Evolutionary conservation across 2,113 vertebrate genomes (phyloP), one percentile per base, ranked within the genome.

Genomic region (Spizaetus ornatus): DNA sequence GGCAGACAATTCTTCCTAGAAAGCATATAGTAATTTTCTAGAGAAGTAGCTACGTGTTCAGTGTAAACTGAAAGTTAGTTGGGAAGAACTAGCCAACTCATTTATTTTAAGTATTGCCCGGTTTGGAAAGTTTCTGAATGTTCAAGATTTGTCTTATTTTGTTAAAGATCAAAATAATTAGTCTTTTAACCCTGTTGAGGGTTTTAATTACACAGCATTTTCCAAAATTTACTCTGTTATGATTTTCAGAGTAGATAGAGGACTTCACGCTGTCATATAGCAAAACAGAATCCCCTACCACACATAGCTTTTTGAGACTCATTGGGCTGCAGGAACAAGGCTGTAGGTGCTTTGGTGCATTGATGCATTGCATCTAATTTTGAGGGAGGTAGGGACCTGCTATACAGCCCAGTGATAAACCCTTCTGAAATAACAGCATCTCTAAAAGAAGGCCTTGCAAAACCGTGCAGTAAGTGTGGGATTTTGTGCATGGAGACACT

Each of bases 401-500:
- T 66, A 18, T 47, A 8, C 7, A 80, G 58, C 50, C 40, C 67
- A 55, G 34, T 1, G 1, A 74, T 27, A 63, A 83, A 67, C 42
- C 22, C 62, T 86, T 71, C 43, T 55, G 67, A 66, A 78, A 29
- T 6, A 59, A 20, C 1, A 29, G 8, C 7, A 32, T 53, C 16
- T 86, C 47, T 73, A 20, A 71, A 74, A 78, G 50, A 62, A 45
- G 16, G 4, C 12, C 31, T 66, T 72, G n/a, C 61, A 81, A 88
- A 86, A 48, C 23, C 26, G 34, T 16, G 31, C 81, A 21, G 45
- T 18, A 47, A 59, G 10, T 53, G 27, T 67, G 53, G 65, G 72
- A 76, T 84, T 96, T 82, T 45, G 55, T 56, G 43, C 56, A 69
- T 15, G 27, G 43, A 82, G 72, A 63, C 83, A 82, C 66, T 95